Percentiles rank a stretch among this genome's conserved stretches.
Conservation (phyloP, 2,113 vertebrate species). For the Scomber japonicus region DNA sequence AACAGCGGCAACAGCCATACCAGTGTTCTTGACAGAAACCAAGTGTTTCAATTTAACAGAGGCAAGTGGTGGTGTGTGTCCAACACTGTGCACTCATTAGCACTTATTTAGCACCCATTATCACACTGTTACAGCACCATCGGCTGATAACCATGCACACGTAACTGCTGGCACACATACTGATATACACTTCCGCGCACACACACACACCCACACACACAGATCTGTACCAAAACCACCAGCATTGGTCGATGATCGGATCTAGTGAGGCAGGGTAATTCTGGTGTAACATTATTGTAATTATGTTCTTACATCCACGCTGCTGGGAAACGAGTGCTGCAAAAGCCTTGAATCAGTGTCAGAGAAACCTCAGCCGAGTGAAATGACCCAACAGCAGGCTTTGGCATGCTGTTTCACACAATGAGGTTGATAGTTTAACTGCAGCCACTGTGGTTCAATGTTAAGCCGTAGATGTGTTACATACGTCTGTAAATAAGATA, state of each 20-base stretch:
- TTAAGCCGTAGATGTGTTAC: constrained; percentile 41
- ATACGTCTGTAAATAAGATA: constrained; percentile 36
- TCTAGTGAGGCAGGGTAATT: constrained; percentile 19
- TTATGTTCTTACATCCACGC: constrained; percentile 18
- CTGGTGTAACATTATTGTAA: not conserved
- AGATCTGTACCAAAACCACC: fast-evolving
- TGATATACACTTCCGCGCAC: not conserved
- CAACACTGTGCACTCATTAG: constrained; percentile 50
- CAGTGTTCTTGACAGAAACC: constrained; percentile 32
- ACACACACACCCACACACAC: not conserved
- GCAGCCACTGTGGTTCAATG: constrained; percentile 55
- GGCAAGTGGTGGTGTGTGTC: constrained; percentile 12
- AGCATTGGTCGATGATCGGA: not conserved
- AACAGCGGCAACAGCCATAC: constrained; percentile 36
- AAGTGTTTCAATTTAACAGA: constrained; percentile 50
- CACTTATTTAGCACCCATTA: constrained; percentile 57
- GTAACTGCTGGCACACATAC: not conserved
- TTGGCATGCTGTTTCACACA: constrained; percentile 36
- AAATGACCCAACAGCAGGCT: constrained; percentile 27
- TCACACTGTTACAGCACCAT: constrained; percentile 24
- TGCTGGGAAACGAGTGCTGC: not conserved
- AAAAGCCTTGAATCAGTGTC: constrained; percentile 33
- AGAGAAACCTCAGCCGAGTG: constrained; percentile 34
- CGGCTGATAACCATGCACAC: not conserved
- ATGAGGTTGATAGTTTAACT: constrained; percentile 47